phyloP scores from a whole-genome alignment of 1,140 invertebrate species.

The Bradysia coprophila region DNA sequence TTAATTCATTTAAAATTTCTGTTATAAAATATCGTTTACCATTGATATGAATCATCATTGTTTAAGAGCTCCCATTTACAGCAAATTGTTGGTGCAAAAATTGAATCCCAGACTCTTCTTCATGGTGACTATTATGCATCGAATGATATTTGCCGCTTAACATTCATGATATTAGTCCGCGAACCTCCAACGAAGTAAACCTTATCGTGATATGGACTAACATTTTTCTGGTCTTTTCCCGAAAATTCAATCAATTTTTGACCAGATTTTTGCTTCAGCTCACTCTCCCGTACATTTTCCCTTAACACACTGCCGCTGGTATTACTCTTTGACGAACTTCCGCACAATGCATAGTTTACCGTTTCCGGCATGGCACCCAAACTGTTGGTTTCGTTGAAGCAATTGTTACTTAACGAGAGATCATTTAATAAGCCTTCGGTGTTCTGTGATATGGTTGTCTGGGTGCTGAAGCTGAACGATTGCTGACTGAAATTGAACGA shows the following conservation, averaged over 20 bases:
- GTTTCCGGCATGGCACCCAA: constrained; percentile 10
- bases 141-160: constrained; percentile 18
- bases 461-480: neutral
- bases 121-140: no score
- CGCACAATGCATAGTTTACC: constrained; percentile 11
- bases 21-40: no score
- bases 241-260: constrained; percentile 16
- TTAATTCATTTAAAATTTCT: no score
- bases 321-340: constrained; percentile 21
- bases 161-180: constrained; percentile 9
- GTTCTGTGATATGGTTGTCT: neutral
- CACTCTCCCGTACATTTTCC: constrained; percentile 16
- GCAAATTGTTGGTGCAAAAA: no score
- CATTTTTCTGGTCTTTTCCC: constrained; percentile 17
- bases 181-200: constrained; percentile 1
- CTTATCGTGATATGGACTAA: constrained; percentile 13
- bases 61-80: no score
- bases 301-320: constrained; percentile 14
- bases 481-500: constrained; percentile 7
- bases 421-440: neutral
- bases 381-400: constrained; percentile 3
- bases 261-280: constrained; percentile 10
- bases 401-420: neutral
- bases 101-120: no score
- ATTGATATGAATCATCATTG: no score